These are phyloP conservation scores for Heloderma charlesbogerti DNA, from an alignment of 2,113 vertebrate genomes.

Conservation along the genomic window DNA sequence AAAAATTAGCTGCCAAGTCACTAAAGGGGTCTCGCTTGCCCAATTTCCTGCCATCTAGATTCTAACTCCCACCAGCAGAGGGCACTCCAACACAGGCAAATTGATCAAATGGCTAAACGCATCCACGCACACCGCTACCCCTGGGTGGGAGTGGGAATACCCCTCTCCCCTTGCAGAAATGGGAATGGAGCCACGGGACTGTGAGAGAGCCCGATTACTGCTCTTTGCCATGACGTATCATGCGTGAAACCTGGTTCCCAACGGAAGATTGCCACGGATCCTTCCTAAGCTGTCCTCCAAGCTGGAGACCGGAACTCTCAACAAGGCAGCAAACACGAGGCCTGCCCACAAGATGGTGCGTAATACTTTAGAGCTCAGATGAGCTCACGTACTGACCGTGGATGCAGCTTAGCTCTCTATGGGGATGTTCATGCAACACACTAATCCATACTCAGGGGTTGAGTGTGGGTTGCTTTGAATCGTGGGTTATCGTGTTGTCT, in stretches of 20 bases:
- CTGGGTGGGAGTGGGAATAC: neutral
- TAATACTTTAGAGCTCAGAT: neutral
- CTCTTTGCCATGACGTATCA: neutral
- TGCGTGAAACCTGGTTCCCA: neutral
- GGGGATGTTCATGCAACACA: no score
- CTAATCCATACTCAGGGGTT: no score
- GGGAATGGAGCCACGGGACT: neutral
- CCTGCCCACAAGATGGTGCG: neutral
- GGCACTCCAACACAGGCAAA: slow-evolving; percentile 17
- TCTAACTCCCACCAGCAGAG: slow-evolving; percentile 18
- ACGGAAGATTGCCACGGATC: neutral
- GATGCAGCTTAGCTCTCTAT: neutral
- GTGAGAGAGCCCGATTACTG: neutral
- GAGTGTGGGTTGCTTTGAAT: no score
- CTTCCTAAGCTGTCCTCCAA: neutral
- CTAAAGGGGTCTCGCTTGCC: no score
- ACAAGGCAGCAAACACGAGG: neutral
- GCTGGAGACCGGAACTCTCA: neutral
- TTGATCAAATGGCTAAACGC: neutral
- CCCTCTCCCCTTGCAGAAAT: neutral
- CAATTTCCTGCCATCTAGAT: neutral
- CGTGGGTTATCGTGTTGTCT: no score
- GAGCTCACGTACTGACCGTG: neutral
- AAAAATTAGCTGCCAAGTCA: neutral
- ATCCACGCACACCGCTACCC: neutral